Evolutionary conservation across 2,888 invertebrate genomes (phyloP), one percentile per base, ranked within the genome.

Genomic region (Lasiommata megera): DNA sequence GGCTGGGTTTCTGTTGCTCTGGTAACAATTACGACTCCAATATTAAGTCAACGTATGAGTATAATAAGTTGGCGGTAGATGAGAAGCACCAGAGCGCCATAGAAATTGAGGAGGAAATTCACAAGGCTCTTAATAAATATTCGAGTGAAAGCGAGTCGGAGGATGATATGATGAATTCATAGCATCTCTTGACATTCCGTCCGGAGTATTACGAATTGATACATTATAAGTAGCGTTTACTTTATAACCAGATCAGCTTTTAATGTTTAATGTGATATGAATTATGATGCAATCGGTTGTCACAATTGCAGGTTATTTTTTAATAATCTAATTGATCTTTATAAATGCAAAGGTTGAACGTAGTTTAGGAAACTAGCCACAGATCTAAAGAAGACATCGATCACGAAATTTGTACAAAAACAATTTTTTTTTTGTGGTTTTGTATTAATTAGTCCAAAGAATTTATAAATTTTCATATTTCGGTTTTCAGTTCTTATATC

Each of bases 81-180:
- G 90, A 90, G 12, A 84, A 82, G 66, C 70, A 77, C 54, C 86
- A 84, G 55, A 82, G 76, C 56, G 86, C 86, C 16, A 64, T 80
- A 28, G 89, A 89, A 58, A 77, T 90, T 18, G 88, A 89, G 66
- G 77, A 85, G 23, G 90, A 89, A 68, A 88, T 90, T 64, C 77
- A 81, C 43, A 81, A 84, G 56, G 90, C 88, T 63, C 72, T 89
- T 60, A 66, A 67, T 63, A 67, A 69, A 54, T 82, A 81, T 67
- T 78, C 75, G 28, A 89, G 84, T 62, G 88, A 85, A 8, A 85
- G 80, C 63, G 89, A 89, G 46, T 83, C 86, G 5, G 90, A 89
- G 8, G 87, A 88, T 38, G 86, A 89, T 59, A 75, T 85, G n/a
- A n/a, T n/a, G 58, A 68, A 82, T 67, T 83, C 87, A 85, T 88